phyloP scores from a whole-genome alignment of 2,797 vertebrate genomes.

The Epinephelus awoara region DNA sequence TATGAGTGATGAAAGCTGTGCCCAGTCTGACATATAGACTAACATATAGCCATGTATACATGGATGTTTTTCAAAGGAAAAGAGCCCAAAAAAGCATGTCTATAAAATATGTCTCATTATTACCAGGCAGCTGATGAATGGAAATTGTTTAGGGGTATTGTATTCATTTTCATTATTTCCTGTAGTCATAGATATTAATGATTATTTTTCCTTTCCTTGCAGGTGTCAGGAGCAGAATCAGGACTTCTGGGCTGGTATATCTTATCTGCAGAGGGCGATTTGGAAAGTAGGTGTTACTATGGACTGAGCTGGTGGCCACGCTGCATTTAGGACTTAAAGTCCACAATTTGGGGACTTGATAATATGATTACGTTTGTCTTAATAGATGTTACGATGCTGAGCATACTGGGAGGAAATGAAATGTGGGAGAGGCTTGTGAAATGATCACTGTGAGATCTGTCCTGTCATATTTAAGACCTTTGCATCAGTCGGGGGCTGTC shows the following conservation, averaged over 20 bases:
- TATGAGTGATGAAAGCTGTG: background rate
- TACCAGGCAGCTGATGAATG: background rate
- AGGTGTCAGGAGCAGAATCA: constrained; percentile 54
- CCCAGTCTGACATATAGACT: background rate
- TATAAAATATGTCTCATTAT: background rate
- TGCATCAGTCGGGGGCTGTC: constrained; percentile 35
- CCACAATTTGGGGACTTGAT: constrained; percentile 50
- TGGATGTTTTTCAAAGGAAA: background rate
- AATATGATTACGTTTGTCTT: constrained; percentile 51
- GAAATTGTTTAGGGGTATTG: background rate
- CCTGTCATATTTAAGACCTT: constrained; percentile 57
- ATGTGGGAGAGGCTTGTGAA: constrained; percentile 36
- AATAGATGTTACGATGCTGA: constrained; percentile 48
- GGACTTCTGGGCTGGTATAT: constrained; percentile 55
- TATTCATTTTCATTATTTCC: background rate
- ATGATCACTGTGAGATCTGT: constrained; percentile 53
- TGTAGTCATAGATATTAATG: background rate
- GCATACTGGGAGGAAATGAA: constrained; percentile 31
- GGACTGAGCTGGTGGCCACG: constrained; percentile 50
- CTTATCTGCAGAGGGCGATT: constrained; percentile 54
- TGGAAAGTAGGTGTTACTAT: constrained; percentile 57
- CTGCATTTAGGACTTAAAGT: constrained; percentile 50
- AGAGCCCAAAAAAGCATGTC: too few species aligned
- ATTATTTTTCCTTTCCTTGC: constrained; percentile 28
- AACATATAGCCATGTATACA: background rate